Base-by-base conservation (phyloP, 2,113 vertebrate species). In the Pachypanchax playfairii region DNA sequence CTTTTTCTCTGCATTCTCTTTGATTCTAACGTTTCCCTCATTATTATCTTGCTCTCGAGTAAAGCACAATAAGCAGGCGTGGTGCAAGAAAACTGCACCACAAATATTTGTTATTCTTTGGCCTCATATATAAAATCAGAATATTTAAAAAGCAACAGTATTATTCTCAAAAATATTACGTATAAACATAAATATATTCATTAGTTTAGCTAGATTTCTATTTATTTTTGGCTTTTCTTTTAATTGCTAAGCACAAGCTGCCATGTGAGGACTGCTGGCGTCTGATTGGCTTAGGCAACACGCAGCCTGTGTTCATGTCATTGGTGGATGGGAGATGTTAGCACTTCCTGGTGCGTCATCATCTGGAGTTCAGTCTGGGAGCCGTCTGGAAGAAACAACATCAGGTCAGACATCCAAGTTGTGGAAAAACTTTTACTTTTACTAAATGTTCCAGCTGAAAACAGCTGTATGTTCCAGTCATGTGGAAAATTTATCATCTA, bases 351-450 rank as follows among this genome's bases (percentile, higher is more conserved):
- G 69, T 31, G 46, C 43, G 22, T 71, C 70, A 96, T 99, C 96
- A 99, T 95, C 97, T 97, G 29, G 96, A 98, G 76, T 99, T 99
- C 87, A 98, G 85, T 28, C 96, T 92, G 8, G 97, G 97, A 57
- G 97, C 97, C 15, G 96, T 97, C 96, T 99, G 80, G 28, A 73
- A 57, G 49, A 41, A 44, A 24, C n/a, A 1, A 5, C 31, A 39
- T 13, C 5, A 57, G 0, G 4, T 47, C 41, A 47, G 22, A 42
- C 17, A 20, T 31, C 29, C 11, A 22, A 39, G 21, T 5, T 28
- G 47, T 12, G 13, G 6, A 8, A 47, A 47, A 47, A 15, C 5
- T 47, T 4, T n/a, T n/a, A n/a, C n/a, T n/a, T n/a, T n/a, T n/a
- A n/a, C n/a, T n/a, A n/a, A n/a, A n/a, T n/a, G n/a, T n/a, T n/a